Percentiles rank a stretch among this genome's conserved stretches.
Evolutionary conservation across 2,797 vertebrate species (phyloP).

Genomic region (Tinamus major): DNA sequence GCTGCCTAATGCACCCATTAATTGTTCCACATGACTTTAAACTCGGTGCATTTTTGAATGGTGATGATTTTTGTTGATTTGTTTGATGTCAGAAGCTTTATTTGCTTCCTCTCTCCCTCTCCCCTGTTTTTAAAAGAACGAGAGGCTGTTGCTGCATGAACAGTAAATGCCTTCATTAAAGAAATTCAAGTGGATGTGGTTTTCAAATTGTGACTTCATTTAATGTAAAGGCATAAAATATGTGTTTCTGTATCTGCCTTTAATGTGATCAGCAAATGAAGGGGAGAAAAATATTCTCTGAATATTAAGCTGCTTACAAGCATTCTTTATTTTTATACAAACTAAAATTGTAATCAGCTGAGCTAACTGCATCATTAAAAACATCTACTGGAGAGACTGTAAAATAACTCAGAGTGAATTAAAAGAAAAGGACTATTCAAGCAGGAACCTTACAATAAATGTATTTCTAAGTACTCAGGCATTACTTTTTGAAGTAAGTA

Average conservation of each 20-base stretch:
- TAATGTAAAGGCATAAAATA: neutral
- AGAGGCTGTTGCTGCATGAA: neutral
- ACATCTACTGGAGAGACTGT: neutral
- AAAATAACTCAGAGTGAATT: conserved; percentile 14
- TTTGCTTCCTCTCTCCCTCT: neutral
- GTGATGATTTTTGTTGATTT: neutral
- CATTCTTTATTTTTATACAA: conserved; percentile 1
- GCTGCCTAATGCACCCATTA: neutral
- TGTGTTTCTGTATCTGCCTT: neutral
- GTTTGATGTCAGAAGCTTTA: neutral
- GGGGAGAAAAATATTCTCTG: neutral
- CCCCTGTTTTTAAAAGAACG: neutral
- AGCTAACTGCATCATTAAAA: conserved; percentile 7
- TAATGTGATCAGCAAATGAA: neutral
- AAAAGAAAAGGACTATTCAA: conserved; percentile 14
- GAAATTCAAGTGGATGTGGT: neutral
- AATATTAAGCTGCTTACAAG: neutral
- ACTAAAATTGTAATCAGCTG: conserved; percentile 11
- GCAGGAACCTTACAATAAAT: neutral
- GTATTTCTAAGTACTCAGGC: neutral
- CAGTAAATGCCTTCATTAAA: neutral
- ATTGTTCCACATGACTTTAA: neutral
- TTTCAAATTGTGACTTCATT: neutral
- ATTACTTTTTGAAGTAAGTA: conserved; percentile 28
- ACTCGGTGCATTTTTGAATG: neutral